Conservation (phyloP, 2,797 vertebrate genomes). For the Kryptolebias ocellatus region DNA sequence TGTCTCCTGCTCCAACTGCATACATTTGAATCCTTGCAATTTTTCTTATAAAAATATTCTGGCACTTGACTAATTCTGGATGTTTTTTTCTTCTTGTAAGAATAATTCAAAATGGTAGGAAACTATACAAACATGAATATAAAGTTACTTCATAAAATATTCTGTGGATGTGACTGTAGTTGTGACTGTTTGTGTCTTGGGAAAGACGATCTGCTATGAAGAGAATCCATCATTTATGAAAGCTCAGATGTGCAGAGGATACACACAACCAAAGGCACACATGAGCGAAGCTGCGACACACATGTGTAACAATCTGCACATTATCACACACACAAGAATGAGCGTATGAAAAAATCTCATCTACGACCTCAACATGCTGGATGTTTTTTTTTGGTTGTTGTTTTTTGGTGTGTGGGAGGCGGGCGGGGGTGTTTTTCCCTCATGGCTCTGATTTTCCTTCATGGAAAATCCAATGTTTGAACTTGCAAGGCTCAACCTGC, state of each 20-base stretch:
- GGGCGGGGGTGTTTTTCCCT: background rate
- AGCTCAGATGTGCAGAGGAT: constrained; percentile 40
- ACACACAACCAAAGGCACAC: constrained; percentile 20
- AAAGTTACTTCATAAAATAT: background rate
- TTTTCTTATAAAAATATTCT: constrained; percentile 37
- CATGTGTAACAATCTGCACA: constrained; percentile 3
- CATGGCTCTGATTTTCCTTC: constrained; percentile 6
- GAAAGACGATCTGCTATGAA: background rate
- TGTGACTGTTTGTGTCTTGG: background rate
- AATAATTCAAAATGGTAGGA: background rate
- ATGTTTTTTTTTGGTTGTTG: background rate
- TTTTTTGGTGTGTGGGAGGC: constrained; percentile 1
- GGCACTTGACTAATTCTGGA: no score
- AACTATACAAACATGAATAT: background rate
- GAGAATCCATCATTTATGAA: constrained; percentile 10
- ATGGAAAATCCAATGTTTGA: background rate
- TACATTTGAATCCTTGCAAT: constrained; percentile 31
- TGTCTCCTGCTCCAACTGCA: constrained; percentile 14
- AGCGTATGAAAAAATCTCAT: constrained; percentile 63
- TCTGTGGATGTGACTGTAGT: background rate
- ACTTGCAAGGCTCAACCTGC: background rate
- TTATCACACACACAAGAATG: constrained; percentile 52
- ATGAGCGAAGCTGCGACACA: constrained; percentile 34
- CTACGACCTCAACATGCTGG: constrained; percentile 26
- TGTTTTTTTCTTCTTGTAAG: no score